These are phyloP conservation scores for Pongo abelii DNA, from an alignment of 2,113 vertebrate species.

Conservation along the genomic window DNA sequence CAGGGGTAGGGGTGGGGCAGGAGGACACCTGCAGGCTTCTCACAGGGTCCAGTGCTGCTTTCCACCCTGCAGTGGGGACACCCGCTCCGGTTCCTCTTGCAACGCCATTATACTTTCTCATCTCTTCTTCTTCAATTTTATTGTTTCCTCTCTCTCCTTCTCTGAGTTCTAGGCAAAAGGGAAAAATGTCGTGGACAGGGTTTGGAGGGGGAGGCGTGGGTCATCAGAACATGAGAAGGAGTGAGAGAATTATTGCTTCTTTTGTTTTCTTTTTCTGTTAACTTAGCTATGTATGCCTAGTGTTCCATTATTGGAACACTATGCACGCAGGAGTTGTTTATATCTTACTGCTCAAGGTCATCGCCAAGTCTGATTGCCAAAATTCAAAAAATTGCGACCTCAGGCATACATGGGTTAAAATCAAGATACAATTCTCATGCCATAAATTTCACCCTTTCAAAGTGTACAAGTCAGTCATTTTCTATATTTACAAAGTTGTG, in stretches of 20 bases:
- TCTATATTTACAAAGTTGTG: background rate
- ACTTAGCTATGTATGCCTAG: background rate
- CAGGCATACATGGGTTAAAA: background rate
- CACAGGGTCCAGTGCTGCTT: background rate
- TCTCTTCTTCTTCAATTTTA: background rate
- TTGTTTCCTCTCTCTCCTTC: background rate
- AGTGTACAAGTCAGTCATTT: background rate
- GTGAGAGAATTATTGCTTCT: too few species aligned
- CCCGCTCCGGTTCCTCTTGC: fast-evolving
- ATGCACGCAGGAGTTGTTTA: too few species aligned
- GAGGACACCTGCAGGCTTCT: too few species aligned
- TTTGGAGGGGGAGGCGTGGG: background rate
- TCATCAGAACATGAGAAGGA: background rate
- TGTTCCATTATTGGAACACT: too few species aligned
- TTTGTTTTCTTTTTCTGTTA: background rate
- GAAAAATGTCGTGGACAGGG: background rate
- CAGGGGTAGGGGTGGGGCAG: too few species aligned
- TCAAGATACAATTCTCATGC: background rate
- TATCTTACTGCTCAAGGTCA: too few species aligned
- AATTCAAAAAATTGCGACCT: too few species aligned
- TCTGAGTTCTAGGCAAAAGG: background rate
- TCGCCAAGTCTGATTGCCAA: too few species aligned
- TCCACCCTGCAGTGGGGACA: fast-evolving
- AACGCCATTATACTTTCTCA: fast-evolving
- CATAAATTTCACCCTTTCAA: background rate